A percentile compares a stretch with the other conserved stretches of the same genome.
These are phyloP conservation scores for Tychaedon coryphoeus DNA, from an alignment of 2,113 vertebrate species.

Conservation along the genomic window DNA sequence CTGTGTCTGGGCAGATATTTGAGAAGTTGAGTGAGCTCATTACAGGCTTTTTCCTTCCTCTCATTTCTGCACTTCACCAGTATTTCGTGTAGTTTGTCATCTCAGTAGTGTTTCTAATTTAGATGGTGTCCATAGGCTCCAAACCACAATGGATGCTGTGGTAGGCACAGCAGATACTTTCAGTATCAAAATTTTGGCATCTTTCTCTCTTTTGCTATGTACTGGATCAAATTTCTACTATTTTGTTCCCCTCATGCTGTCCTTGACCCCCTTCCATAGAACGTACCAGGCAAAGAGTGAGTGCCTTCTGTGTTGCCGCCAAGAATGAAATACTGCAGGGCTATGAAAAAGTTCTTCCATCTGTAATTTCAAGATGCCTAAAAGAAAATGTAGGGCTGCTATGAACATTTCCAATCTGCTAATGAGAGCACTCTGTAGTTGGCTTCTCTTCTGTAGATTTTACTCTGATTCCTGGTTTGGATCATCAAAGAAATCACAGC, in stretches of 20 bases:
- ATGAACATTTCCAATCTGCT: background rate
- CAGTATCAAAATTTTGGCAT: background rate
- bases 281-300: background rate
- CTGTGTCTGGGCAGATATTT: background rate
- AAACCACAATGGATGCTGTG: background rate
- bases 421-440: background rate
- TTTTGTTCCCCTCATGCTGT: background rate
- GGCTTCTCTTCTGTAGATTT: background rate
- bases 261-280: background rate
- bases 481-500: background rate
- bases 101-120: background rate
- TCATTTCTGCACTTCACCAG: background rate
- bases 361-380: background rate
- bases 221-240: background rate
- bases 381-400: background rate
- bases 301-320: rapidly evolving
- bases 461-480: background rate
- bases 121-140: background rate
- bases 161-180: background rate
- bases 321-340: background rate
- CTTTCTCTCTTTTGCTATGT: background rate
- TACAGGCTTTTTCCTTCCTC: background rate
- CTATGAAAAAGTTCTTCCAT: background rate
- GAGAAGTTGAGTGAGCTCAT: background rate
- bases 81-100: background rate